These are phyloP conservation scores for Lepidothrix coronata DNA, from an alignment of 2,113 vertebrate genomes.

Conservation along the genomic window DNA sequence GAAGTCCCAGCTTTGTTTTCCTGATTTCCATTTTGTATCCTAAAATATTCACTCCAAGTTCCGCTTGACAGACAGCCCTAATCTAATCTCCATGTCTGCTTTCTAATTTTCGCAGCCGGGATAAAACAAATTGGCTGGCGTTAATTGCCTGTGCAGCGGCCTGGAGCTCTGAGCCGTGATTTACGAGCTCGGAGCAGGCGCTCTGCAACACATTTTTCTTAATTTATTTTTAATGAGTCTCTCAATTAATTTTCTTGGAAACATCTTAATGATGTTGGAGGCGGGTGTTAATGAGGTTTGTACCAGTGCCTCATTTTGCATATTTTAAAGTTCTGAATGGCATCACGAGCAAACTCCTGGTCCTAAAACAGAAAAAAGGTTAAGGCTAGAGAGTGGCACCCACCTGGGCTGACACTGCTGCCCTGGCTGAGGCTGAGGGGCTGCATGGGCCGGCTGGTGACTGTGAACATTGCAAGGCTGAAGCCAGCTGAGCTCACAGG, in stretches of 20 bases:
- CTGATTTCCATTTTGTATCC: conserved; percentile 80
- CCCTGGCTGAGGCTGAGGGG: conserved; percentile 2
- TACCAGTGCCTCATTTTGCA: conserved; percentile 75
- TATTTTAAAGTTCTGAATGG: conserved; percentile 73
- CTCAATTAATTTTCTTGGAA: conserved; percentile 98
- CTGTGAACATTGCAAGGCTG: background rate
- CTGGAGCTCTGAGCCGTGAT: conserved; percentile 90
- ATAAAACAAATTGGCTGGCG: conserved; percentile 99
- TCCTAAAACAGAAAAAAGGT: conserved; percentile 13
- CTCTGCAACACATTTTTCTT: conserved; percentile 98
- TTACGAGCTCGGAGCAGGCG: conserved; percentile 90
- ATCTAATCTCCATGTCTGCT: conserved; percentile 97
- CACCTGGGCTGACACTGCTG: background rate
- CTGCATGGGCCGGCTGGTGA: background rate
- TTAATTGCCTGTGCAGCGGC: conserved; percentile 92
- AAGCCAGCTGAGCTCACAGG: accelerated
- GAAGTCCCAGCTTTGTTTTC: conserved; percentile 72
- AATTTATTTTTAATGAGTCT: conserved; percentile 99
- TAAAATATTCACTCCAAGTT: conserved; percentile 95
- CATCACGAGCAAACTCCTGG: conserved; percentile 45
- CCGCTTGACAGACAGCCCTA: conserved; percentile 91
- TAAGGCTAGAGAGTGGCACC: background rate
- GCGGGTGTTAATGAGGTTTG: conserved; percentile 88
- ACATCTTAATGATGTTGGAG: conserved; percentile 96
- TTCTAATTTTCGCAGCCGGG: conserved; percentile 97